Evolutionary conservation across 2,888 invertebrate genomes (phyloP), one percentile per base, ranked within the genome.

Genomic region (Pseudolycoriella hygida): DNA sequence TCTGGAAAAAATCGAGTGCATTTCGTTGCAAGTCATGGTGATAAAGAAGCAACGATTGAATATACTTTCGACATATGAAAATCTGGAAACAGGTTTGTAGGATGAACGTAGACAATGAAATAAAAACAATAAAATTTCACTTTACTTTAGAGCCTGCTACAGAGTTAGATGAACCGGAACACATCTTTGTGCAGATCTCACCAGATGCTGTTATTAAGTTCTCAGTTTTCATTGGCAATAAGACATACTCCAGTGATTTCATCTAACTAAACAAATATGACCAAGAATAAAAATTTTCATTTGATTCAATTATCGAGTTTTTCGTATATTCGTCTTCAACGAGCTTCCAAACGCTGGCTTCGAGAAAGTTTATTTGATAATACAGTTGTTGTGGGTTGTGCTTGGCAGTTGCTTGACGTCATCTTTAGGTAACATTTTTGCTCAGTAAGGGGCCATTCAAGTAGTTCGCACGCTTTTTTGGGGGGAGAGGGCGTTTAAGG

Each of bases 181-280:
- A 67, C 44, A 64, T 73, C 31, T 65, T 65, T 50, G 56, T 76
- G 1, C 69, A 72, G 49, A 62, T 70, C 4, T 56, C 62, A 20
- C 58, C 65, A 2, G 67, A 71, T 54, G 73, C 74, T 14, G 57
- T 71, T 10, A 54, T 68, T 12, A 69, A 67, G 43, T 66, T 76
- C 46, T 64, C 72, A 11, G 54, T 67, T 44, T 76, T 76, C 54
- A 68, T 76, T 53, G 74, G 74, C n/a, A 66, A 67, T 20, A 71
- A 72, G 49, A 64, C 66, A 45, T 73, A 73, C 52, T 60, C 51
- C 40, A 55, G 61, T 5, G 72, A 73, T 50, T 73, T 71, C 55
- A 59, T 71, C 50, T 58, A 54, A 56, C n/a, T 14, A 34, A 12
- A n/a, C n/a, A 34, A 34, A 34, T 14, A 12, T 3, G 11, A 34